Evolutionary conservation across 2,888 invertebrate species (phyloP), one percentile per base, ranked within the genome.

Genomic region (Temnothorax rugatulus): DNA sequence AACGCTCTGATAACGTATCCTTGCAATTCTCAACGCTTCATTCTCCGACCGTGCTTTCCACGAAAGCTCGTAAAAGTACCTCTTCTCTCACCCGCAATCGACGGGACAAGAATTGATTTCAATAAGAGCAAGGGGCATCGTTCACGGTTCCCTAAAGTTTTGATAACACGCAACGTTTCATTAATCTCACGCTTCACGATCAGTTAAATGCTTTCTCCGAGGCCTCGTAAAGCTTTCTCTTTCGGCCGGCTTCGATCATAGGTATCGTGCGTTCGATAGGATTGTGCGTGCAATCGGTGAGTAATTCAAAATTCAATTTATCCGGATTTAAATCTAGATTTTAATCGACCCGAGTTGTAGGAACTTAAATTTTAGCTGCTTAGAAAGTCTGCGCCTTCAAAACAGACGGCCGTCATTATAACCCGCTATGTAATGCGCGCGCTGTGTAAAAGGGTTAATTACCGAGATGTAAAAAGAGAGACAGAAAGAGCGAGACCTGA

Each of bases 181-280:
- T 71, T 47, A 71, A 79, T 79, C 18, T 59, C 47, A 71, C 47
- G 25, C 21, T 71, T 79, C 69, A 44, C 34, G 44, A 34, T 44
- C 34, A n/a, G 54, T 66, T 29, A 66, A 63, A 34, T 71, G 38
- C 71, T 79, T 79, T 79, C 79, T 79, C 57, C 57, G 21, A 59
- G 11, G 47, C 3, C 29, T 71, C 71, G 59, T 38, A 47, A 79
- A 79, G 79, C 79, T 79, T 79, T 71, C 71, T 79, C 79, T 34
- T 79, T 57, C 57, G 54, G 15, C 34, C 57, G 41, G 15, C n/a
- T 38, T 63, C 41, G 21, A 38, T 76, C 13, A 25, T 11, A 21
- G 59, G 13, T 44, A 44, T 47, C 74, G 29, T 18, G 44, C 13
- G 9, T 66, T 7, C 41, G n/a, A 59, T 11, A 47, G 47, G 47